Base-by-base conservation (phyloP, 2,797 vertebrate species). In the Heterohyrax brucei region DNA sequence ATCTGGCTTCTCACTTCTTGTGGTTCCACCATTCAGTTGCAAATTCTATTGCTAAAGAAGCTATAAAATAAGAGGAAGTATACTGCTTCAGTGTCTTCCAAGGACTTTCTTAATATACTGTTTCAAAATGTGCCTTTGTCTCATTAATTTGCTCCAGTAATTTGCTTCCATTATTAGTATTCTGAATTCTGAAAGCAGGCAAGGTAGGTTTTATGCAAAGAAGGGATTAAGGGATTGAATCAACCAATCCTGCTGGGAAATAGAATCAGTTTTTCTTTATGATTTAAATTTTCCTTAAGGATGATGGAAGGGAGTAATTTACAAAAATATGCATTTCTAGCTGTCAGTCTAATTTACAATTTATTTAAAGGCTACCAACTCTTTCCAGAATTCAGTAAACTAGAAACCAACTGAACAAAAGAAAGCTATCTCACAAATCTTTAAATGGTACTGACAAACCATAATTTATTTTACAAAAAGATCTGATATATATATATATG, bases 231-330 rank as follows among this genome's bases (percentile, higher is more conserved):
- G 10, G 5, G 8, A 73, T 75, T 68, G 44, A 94, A 83, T 90
- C 46, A 56, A 87, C 61, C 10, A 62, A 28, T 56, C 33, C 30
- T 92, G n/a, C 66, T 90, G 66, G 59, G 92, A 94, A 86, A 93
- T 94, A 83, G 62, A 93, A 94, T 91, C n/a, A 84, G 76, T 24
- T 44, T 93, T 89, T 93, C 83, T 85, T 80, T 89, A 91, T 87
- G 46, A 90, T 78, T 96, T 64, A 59, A 94, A 91, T 80, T 95
- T 89, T 94, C 30, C 30, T 86, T 30, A 93, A 94, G 59, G 93
- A 89, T 75, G 7, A 87, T 89, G 18, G 53, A 82, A 96, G 10
- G 85, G 24, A 88, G 3, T 26, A 92, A 72, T 92, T 78, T 89
- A 59, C 19, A 4, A 83, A 89, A 93, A 88, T 22, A 78, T n/a